Conservation (phyloP, 2,113 vertebrate species). For the Arizona elegans region DNA sequence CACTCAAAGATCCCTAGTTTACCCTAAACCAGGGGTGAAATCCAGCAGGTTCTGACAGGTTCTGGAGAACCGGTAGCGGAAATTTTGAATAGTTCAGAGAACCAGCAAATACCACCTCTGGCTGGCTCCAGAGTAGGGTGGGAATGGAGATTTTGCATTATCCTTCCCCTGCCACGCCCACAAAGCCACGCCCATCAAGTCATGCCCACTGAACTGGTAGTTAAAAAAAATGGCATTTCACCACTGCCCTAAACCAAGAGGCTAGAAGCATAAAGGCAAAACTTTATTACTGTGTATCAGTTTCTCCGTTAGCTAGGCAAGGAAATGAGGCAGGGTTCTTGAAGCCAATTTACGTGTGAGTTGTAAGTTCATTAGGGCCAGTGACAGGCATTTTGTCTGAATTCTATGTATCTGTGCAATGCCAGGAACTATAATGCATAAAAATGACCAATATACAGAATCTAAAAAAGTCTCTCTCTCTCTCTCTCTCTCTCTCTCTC, state of each 20-base stretch:
- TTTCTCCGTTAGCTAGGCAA: not conserved
- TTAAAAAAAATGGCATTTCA: too few relatives aligned
- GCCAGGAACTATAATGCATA: not conserved
- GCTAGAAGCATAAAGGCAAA: not conserved
- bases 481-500: too few relatives aligned
- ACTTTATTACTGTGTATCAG: not conserved
- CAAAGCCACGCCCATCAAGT: too few relatives aligned
- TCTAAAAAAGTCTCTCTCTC: not conserved
- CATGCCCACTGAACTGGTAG: too few relatives aligned
- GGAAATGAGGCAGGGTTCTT: not conserved
- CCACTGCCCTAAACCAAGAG: not conserved
- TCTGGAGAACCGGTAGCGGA: too few relatives aligned
- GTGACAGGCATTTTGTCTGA: not conserved
- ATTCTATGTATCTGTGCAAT: not conserved
- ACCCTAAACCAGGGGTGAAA: not conserved
- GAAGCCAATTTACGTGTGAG: not conserved
- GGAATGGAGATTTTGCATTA: too few relatives aligned
- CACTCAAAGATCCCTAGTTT: not conserved
- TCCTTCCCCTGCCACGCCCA: too few relatives aligned
- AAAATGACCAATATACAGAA: not conserved
- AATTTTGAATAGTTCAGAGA: too few relatives aligned
- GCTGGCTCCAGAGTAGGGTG: too few relatives aligned
- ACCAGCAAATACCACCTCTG: too few relatives aligned
- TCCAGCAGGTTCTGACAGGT: too few relatives aligned
- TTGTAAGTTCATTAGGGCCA: not conserved